Evolutionary conservation across 2,888 invertebrate genomes (phyloP).

Genomic region (Acleris literana): DNA sequence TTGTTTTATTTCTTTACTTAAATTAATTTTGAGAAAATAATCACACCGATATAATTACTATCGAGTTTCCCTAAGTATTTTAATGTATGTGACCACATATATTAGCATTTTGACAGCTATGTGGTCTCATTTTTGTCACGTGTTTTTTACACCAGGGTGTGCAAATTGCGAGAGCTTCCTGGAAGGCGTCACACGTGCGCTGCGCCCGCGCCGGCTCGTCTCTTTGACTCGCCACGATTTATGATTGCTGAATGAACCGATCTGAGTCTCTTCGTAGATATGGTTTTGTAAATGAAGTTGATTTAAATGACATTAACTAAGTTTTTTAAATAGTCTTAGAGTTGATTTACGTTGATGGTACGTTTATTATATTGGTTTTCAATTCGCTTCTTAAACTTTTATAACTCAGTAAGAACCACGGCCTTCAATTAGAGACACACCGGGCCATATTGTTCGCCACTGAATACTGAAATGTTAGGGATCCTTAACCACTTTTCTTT

Average conservation of each 20-base stretch:
- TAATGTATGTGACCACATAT: not conserved
- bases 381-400: too few species aligned
- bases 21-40: too few species aligned
- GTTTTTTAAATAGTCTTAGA: too few species aligned
- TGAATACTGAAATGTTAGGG: not conserved
- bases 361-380: too few species aligned
- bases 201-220: slow-evolving; percentile 53
- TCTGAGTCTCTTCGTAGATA: slow-evolving; percentile 37
- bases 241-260: slow-evolving; percentile 70
- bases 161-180: slow-evolving; percentile 53
- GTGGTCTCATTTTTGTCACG: slow-evolving; percentile 10
- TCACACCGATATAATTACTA: too few species aligned
- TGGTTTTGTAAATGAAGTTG: not conserved
- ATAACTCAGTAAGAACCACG: too few species aligned
- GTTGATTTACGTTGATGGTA: too few species aligned
- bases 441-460: too few species aligned
- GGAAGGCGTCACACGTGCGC: slow-evolving; percentile 61
- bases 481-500: slow-evolving; percentile 14
- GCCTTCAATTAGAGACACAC: too few species aligned
- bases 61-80: not conserved
- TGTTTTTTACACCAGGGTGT: slow-evolving; percentile 24
- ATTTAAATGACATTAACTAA: not conserved
- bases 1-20: too few species aligned
- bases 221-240: slow-evolving; percentile 64
- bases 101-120: not conserved